phyloP scores from a whole-genome alignment of 2,113 vertebrate species.

The Sapajus apella region DNA sequence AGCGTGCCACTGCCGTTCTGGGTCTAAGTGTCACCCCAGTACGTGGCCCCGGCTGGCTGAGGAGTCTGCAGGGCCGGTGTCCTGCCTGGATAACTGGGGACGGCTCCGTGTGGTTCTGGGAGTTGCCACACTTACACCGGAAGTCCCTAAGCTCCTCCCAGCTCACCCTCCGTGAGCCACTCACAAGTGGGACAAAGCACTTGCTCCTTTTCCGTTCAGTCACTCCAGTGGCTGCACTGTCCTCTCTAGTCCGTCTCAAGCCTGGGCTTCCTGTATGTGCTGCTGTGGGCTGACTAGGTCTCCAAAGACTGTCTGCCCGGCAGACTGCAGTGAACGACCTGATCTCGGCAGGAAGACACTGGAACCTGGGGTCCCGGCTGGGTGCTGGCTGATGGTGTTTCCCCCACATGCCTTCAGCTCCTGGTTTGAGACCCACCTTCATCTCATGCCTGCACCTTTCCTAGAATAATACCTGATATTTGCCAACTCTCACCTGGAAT shows the following conservation, averaged over 20 bases:
- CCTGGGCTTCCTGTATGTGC: background rate
- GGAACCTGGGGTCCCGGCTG: background rate
- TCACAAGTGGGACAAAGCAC: background rate
- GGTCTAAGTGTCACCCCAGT: background rate
- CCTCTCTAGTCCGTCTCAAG: background rate
- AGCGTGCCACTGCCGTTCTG: background rate
- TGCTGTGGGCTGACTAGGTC: background rate
- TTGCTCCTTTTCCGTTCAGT: background rate
- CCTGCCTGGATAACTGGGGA: too few relatives aligned
- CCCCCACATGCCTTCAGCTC: background rate
- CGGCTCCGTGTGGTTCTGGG: background rate
- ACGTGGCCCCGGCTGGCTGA: background rate
- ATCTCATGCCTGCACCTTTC: background rate
- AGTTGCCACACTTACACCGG: background rate
- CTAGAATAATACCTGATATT: background rate
- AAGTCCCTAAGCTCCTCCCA: background rate
- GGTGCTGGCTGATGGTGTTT: accelerated
- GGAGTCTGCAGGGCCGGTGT: background rate
- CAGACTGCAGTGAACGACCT: background rate
- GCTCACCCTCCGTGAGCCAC: background rate
- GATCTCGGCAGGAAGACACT: background rate
- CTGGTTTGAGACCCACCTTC: too few relatives aligned
- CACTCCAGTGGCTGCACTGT: too few relatives aligned
- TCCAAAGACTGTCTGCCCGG: accelerated
- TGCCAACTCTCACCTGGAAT: background rate